These are phyloP conservation scores for Halcyon malimbica DNA, from an alignment of 2,113 vertebrate genomes.

Conservation along the genomic window DNA sequence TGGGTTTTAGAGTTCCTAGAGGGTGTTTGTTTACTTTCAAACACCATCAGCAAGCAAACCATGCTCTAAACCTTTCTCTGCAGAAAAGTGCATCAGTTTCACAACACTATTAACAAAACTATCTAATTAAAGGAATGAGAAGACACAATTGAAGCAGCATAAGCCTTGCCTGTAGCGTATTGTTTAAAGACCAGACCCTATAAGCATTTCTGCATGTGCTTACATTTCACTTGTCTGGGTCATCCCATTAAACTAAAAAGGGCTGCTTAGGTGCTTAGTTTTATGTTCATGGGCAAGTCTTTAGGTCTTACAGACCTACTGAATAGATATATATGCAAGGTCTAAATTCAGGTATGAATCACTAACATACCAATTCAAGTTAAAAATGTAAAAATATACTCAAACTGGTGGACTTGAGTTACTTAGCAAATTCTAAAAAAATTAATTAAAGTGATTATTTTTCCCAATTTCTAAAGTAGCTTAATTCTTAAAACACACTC, in stretches of 20 bases:
- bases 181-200: neutral
- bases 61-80: neutral
- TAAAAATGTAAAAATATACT: neutral
- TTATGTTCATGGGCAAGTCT: neutral
- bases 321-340: neutral
- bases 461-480: neutral
- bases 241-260: neutral
- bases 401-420: neutral
- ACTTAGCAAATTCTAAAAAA: neutral
- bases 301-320: neutral
- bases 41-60: constrained; percentile 3
- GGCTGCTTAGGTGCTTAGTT: neutral
- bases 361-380: neutral
- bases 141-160: constrained; percentile 18
- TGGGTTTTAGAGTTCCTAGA: neutral
- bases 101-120: neutral
- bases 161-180: neutral
- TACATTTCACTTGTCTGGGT: neutral
- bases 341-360: neutral
- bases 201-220: neutral
- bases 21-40: neutral
- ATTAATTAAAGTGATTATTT: accelerated
- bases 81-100: constrained; percentile 16
- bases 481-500: neutral
- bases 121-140: constrained; percentile 2